These are phyloP conservation scores for Lasioglossum malachurum DNA, from an alignment of 2,888 invertebrate species.

Conservation along the genomic window DNA sequence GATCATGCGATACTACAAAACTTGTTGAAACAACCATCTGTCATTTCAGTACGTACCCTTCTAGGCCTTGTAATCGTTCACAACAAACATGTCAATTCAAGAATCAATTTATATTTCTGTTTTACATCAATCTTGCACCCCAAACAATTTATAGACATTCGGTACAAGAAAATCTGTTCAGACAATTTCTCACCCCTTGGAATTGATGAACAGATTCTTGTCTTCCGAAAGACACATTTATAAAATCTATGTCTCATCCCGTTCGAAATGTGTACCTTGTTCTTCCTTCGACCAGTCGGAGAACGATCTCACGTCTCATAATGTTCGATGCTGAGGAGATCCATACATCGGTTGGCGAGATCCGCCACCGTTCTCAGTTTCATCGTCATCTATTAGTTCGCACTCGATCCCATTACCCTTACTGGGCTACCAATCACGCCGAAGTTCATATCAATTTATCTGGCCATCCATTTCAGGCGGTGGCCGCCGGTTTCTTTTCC, in stretches of 20 bases:
- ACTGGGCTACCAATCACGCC: slow-evolving; percentile 52
- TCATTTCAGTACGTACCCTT: neutral
- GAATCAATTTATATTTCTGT: neutral
- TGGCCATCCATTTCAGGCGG: slow-evolving; percentile 55
- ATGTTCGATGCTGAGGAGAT: neutral
- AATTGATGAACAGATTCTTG: neutral
- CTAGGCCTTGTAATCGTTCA: neutral
- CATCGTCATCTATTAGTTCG: slow-evolving; percentile 24
- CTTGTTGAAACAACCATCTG: neutral
- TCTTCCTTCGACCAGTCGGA: neutral
- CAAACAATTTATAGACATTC: neutral
- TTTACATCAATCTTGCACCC: neutral
- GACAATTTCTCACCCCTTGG: neutral
- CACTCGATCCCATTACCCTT: slow-evolving; percentile 50
- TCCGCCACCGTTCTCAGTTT: slow-evolving; percentile 4
- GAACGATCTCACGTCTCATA: neutral
- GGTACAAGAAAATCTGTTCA: neutral
- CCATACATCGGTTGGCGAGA: neutral
- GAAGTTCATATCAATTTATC: slow-evolving; percentile 65
- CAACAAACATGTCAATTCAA: neutral
- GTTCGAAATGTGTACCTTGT: neutral
- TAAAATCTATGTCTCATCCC: neutral
- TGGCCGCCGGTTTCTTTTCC: slow-evolving; percentile 52
- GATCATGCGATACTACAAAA: neutral
- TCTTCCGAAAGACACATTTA: neutral